Evolutionary conservation across 2,888 invertebrate species (phyloP).

Genomic region (Euzetes globulus): DNA sequence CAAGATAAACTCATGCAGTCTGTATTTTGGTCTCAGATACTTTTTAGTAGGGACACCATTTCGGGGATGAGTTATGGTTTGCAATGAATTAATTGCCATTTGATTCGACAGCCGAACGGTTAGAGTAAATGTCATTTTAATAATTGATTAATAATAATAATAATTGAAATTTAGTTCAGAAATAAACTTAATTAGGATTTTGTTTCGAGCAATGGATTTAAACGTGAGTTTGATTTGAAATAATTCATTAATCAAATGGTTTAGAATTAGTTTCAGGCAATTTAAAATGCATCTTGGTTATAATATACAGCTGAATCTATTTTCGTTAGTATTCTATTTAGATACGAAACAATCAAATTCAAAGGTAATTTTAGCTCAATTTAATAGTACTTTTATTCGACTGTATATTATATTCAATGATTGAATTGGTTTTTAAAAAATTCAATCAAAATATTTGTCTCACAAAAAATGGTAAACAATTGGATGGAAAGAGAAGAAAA

Average conservation of each 20-base stretch:
- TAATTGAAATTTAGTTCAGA: too few relatives aligned
- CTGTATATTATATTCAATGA: background rate
- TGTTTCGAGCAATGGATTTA: too few relatives aligned
- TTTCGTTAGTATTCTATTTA: background rate
- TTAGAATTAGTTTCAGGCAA: background rate
- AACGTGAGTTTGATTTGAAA: too few relatives aligned
- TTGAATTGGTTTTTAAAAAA: background rate
- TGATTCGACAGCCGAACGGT: too few relatives aligned
- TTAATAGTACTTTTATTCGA: background rate
- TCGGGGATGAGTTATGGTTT: too few relatives aligned
- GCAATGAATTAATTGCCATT: too few relatives aligned
- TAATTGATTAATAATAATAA: too few relatives aligned
- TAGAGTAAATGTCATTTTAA: too few relatives aligned
- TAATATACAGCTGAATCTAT: slow-evolving; percentile 13
- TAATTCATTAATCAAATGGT: too few relatives aligned
- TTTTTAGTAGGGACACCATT: too few relatives aligned
- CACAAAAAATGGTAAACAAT: background rate
- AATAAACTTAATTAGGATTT: too few relatives aligned
- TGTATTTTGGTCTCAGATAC: background rate
- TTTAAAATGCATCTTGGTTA: background rate
- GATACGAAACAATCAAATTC: too few relatives aligned
- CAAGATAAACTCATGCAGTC: background rate
- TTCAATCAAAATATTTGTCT: background rate
- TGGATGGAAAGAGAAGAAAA: background rate
- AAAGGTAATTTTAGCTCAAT: background rate